Evolutionary conservation across 2,113 vertebrate species (phyloP), one percentile per base, ranked within the genome.

Genomic region (Peromyscus californicus): DNA sequence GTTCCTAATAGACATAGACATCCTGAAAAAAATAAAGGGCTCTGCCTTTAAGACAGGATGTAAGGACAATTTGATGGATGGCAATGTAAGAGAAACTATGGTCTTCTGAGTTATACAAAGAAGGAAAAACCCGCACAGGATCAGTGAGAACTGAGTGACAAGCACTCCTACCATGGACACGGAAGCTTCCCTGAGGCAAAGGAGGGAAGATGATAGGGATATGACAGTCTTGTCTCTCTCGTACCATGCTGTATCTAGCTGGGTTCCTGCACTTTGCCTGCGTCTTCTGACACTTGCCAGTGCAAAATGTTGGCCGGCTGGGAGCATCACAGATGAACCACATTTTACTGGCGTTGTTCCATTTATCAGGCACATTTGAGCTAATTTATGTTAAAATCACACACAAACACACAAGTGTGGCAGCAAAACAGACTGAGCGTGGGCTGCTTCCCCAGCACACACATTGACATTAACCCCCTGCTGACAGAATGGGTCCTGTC

Each of bases 381-480:
- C 70, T 95, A 57, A 93, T 92, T 97, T 93, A 89, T 91, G 85
- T 96, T 92, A 82, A 94, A 97, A 78, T 96, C 72, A 93, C 78
- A 95, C 54, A 89, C 85, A 96, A 88, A 95, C 90, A 90, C 7
- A 19, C 69, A 88, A 95, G 59, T 12, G 48, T 79, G 70, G 51
- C 0, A 89, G 91, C 80, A 95, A 96, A 92, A 78, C 94, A 94
- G 94, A 83, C 80, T 76, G 90, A 74, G 86, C 1, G 22, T 82
- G 93, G 94, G 65, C 17, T 83, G 82, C 45, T 42, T 92, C 94
- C 80, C 85, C 19, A 31, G 61, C 72, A 82, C 31, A 39, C 84
- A 84, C 69, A 70, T 15, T 54, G 59, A 95, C 57, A 70, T 74
- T 22, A 80, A 84, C 24, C 54, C n/a, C 69, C 48, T 54, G 59